phyloP scores from a whole-genome alignment of 1,140 invertebrate species.

The Drosophila insularis region DNA sequence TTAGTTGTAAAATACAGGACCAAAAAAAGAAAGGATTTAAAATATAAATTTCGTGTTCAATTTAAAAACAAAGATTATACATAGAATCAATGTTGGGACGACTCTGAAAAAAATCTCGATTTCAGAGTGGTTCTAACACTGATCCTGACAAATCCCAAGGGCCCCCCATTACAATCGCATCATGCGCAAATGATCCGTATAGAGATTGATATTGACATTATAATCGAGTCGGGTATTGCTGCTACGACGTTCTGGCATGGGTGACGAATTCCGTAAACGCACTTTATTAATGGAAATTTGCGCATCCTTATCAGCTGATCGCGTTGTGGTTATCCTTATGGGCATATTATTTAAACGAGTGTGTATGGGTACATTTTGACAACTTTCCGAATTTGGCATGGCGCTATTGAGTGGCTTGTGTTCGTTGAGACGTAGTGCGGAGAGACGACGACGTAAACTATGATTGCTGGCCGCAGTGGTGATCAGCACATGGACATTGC shows the following conservation, averaged over 20 bases:
- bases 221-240: conserved; percentile 5
- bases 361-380: conserved; percentile 29
- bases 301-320: conserved; percentile 30
- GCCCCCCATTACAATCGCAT: conserved; percentile 35
- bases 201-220: conserved; percentile 70
- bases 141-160: not conserved
- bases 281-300: conserved; percentile 42
- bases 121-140: conserved; percentile 23
- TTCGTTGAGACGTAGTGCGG: conserved; percentile 19
- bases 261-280: conserved; percentile 24
- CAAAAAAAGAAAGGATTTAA: conserved; percentile 2
- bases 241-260: not conserved
- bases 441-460: conserved; percentile 17
- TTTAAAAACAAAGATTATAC: not conserved
- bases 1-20: too few relatives aligned
- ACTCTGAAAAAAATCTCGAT: not conserved
- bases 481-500: conserved; percentile 38
- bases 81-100: conserved; percentile 4
- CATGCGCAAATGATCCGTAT: conserved; percentile 48
- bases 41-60: conserved; percentile 11
- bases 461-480: not conserved
- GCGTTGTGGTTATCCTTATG: conserved; percentile 61
- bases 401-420: conserved; percentile 49
- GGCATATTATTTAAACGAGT: conserved; percentile 60
- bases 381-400: not conserved